Evolutionary conservation across 2,888 invertebrate species (phyloP).

Genomic region (Dugesia japonica): DNA sequence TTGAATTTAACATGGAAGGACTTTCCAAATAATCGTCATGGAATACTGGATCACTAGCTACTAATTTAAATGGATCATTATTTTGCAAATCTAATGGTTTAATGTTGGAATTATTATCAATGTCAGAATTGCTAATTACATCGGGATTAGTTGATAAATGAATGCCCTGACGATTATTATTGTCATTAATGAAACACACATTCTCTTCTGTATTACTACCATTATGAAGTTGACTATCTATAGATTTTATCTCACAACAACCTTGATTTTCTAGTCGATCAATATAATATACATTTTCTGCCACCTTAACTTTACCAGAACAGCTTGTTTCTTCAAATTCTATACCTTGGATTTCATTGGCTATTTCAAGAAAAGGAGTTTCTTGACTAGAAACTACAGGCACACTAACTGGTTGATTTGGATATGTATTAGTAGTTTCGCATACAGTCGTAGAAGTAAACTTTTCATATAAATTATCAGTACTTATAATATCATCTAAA

Average conservation of each 20-base stretch:
- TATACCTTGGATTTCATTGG: background rate
- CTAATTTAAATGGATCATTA: background rate
- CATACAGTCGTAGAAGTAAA: background rate
- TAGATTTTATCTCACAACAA: background rate
- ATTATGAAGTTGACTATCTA: background rate
- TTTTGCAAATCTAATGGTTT: background rate
- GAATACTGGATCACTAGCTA: background rate
- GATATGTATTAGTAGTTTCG: background rate
- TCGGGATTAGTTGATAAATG: background rate
- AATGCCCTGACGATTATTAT: background rate
- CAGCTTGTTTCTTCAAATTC: background rate
- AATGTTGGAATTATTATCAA: background rate
- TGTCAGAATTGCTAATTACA: background rate
- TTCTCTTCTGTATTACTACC: background rate
- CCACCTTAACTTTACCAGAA: background rate
- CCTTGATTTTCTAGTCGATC: background rate
- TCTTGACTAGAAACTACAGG: background rate
- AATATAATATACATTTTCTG: background rate
- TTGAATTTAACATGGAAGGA: background rate
- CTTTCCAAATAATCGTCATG: background rate
- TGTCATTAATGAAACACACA: constrained; percentile 1
- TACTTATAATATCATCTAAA: background rate
- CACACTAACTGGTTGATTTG: background rate
- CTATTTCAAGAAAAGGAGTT: background rate
- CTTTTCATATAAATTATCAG: constrained; percentile 16